Evolutionary conservation across 2,113 vertebrate species (phyloP).

Genomic region (Arizona elegans): DNA sequence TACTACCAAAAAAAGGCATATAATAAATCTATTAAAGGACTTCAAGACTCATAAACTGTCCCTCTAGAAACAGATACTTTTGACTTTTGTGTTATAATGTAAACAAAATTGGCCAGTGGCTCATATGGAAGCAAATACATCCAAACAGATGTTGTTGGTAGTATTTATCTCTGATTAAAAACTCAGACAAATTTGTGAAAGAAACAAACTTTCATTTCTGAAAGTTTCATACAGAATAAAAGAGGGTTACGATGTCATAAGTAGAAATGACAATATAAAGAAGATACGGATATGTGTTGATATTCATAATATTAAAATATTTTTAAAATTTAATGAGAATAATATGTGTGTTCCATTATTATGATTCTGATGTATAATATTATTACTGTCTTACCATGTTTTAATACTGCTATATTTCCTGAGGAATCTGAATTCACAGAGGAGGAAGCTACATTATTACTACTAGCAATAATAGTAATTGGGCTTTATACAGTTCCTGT

Average conservation of each 20-base stretch:
- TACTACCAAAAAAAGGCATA: not conserved
- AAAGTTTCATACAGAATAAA: not conserved
- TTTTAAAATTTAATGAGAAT: not conserved
- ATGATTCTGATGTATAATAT: not conserved
- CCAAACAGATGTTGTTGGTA: not conserved
- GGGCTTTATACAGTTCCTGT: not conserved
- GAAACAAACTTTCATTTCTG: not conserved
- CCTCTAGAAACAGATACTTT: not conserved
- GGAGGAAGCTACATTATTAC: not conserved
- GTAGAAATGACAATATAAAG: not conserved
- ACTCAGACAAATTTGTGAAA: not conserved
- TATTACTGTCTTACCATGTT: not conserved
- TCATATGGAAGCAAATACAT: not conserved
- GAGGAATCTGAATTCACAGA: not conserved
- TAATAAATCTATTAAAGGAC: not conserved
- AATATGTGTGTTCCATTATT: not conserved
- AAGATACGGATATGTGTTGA: not conserved
- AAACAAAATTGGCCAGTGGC: not conserved
- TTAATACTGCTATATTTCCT: not conserved
- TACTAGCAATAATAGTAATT: not conserved
- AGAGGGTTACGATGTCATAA: not conserved
- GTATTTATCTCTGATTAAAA: not conserved
- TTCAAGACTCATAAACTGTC: not conserved
- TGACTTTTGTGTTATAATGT: not conserved
- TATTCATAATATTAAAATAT: not conserved